Conservation (phyloP, 2,113 vertebrate species). For the Sula dactylatra region DNA sequence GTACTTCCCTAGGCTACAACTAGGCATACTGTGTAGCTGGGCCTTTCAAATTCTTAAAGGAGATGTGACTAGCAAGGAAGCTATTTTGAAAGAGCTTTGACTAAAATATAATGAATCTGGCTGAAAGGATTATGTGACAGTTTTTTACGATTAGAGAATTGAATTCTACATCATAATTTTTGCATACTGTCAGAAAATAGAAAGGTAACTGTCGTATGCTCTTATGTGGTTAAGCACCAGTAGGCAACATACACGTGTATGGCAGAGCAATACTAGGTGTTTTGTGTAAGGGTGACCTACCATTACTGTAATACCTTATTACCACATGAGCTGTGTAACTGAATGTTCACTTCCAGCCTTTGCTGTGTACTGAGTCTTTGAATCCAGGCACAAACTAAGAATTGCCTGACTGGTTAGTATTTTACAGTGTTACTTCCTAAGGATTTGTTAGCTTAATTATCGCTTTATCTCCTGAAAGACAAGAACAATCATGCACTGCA, state of each 20-base stretch:
- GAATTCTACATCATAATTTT: background rate
- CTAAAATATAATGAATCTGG: background rate
- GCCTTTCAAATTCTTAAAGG: background rate
- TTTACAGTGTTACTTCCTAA: background rate
- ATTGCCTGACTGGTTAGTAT: background rate
- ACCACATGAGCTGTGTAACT: background rate
- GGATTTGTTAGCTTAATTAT: background rate
- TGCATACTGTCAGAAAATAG: background rate
- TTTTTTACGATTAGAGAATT: background rate
- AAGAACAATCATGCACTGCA: background rate
- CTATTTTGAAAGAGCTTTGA: background rate
- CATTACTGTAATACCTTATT: background rate
- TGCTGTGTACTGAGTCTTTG: background rate
- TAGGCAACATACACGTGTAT: accelerated
- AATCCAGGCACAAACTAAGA: background rate
- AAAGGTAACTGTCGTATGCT: background rate
- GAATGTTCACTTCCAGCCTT: background rate
- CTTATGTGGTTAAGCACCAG: background rate
- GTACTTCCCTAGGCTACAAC: background rate
- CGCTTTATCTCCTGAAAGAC: background rate
- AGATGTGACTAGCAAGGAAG: background rate
- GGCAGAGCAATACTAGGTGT: background rate
- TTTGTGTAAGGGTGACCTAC: background rate
- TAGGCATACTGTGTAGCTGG: background rate
- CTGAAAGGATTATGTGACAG: background rate